phyloP scores from a whole-genome alignment of 2,113 vertebrate genomes.

The Prinia subflava region DNA sequence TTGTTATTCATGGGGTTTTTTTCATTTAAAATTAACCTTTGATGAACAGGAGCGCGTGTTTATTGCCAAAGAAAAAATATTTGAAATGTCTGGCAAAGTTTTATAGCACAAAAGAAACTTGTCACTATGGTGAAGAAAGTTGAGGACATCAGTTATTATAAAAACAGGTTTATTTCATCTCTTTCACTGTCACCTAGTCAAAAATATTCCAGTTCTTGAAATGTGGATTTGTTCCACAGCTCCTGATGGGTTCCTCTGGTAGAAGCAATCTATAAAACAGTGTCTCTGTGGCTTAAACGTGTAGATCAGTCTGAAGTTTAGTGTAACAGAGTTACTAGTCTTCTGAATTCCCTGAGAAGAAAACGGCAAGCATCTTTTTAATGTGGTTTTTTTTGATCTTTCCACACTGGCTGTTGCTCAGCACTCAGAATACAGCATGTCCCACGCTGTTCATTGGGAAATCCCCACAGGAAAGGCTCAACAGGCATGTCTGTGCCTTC shows the following conservation, averaged over 20 bases:
- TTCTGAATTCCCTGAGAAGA: not conserved
- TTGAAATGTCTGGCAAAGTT: not conserved
- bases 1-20: not conserved
- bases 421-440: not conserved
- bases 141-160: not conserved
- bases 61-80: not conserved
- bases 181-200: not conserved
- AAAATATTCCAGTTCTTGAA: not conserved
- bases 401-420: not conserved
- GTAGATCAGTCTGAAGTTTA: not conserved
- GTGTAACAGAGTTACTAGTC: not conserved
- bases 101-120: not conserved
- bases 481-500: not conserved
- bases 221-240: not conserved
- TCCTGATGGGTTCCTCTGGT: not conserved
- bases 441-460: rapidly evolving
- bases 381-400: not conserved
- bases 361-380: not conserved
- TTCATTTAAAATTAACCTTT: not conserved
- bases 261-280: not conserved
- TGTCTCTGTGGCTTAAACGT: not conserved
- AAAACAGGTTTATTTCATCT: not conserved
- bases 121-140: not conserved
- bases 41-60: not conserved
- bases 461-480: not conserved